Conservation (phyloP, 1,140 invertebrate species). For the Leguminivora glycinivorella region DNA sequence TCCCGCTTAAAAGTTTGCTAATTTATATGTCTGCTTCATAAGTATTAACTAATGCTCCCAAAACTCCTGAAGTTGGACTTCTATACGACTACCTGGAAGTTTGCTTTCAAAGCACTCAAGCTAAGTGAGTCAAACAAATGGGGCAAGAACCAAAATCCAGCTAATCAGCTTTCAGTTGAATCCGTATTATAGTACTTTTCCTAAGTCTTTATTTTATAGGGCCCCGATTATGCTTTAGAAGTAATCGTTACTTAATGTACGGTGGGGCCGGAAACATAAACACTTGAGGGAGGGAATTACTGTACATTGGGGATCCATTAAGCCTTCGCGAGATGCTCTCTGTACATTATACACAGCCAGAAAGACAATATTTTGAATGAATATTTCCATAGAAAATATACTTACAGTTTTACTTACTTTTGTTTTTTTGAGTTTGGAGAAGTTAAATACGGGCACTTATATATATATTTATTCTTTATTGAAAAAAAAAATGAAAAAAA, state of each 20-base stretch:
- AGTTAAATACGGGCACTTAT: no score
- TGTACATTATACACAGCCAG: neutral
- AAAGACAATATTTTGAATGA: neutral
- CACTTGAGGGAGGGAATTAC: neutral
- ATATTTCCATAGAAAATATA: neutral
- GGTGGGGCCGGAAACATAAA: neutral
- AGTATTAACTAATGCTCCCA: neutral
- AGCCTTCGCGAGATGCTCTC: neutral
- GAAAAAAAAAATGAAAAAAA: no score
- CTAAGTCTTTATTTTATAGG: conserved; percentile 8
- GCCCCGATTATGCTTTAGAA: neutral
- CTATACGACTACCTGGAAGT: conserved; percentile 17
- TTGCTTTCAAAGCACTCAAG: conserved; percentile 19
- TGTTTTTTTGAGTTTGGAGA: neutral
- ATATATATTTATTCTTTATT: no score
- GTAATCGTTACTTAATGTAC: conserved; percentile 18
- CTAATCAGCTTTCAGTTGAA: conserved; percentile 25
- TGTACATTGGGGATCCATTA: neutral
- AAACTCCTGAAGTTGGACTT: conserved; percentile 4
- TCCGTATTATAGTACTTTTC: conserved; percentile 18
- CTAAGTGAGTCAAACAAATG: conserved; percentile 15
- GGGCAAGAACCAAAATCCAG: conserved; percentile 10
- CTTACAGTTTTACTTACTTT: neutral
- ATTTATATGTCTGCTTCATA: conserved; percentile 1
- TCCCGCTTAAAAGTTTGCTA: neutral